These are phyloP conservation scores for Notothenia coriiceps DNA, from an alignment of 2,113 vertebrate species.

Conservation along the genomic window DNA sequence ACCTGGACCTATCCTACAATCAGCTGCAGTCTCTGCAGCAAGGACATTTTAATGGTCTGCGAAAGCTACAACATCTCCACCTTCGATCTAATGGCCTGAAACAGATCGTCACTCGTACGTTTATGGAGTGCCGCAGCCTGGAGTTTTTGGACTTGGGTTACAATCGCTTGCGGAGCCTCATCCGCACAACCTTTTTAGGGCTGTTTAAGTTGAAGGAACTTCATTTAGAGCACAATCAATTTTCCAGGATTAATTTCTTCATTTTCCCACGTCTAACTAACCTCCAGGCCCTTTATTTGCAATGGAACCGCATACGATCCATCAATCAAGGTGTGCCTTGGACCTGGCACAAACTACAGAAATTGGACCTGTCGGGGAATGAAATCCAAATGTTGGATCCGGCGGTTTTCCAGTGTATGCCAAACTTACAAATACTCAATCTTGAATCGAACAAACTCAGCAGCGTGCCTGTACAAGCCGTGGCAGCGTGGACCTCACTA, in stretches of 20 bases:
- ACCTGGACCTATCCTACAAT: conserved; percentile 96
- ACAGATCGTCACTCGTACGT: conserved; percentile 90
- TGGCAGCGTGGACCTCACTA: conserved; percentile 93
- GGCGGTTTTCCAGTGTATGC: conserved; percentile 93
- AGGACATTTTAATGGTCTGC: conserved; percentile 92
- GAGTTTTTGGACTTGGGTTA: conserved; percentile 97
- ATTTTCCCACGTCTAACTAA: conserved; percentile 95
- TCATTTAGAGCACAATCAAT: conserved; percentile 97
- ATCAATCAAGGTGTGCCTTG: conserved; percentile 92
- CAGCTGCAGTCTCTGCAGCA: conserved; percentile 91
- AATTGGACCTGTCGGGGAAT: conserved; percentile 96
- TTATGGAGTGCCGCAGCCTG: conserved; percentile 96
- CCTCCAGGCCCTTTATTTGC: conserved; percentile 93
- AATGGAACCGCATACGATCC: conserved; percentile 96
- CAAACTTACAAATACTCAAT: conserved; percentile 93
- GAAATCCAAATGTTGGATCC: conserved; percentile 94
- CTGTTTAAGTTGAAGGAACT: conserved; percentile 93
- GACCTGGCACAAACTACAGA: conserved; percentile 95
- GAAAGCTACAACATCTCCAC: conserved; percentile 94
- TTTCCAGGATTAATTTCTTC: conserved; percentile 96
- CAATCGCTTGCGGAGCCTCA: conserved; percentile 93
- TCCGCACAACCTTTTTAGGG: conserved; percentile 93
- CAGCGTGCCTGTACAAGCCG: conserved; percentile 91
- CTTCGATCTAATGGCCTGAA: conserved; percentile 93
- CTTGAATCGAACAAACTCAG: conserved; percentile 97